These are phyloP conservation scores for Pseudococcus jackbeardsleyi DNA, from an alignment of 2,888 invertebrate genomes.

Conservation along the genomic window DNA sequence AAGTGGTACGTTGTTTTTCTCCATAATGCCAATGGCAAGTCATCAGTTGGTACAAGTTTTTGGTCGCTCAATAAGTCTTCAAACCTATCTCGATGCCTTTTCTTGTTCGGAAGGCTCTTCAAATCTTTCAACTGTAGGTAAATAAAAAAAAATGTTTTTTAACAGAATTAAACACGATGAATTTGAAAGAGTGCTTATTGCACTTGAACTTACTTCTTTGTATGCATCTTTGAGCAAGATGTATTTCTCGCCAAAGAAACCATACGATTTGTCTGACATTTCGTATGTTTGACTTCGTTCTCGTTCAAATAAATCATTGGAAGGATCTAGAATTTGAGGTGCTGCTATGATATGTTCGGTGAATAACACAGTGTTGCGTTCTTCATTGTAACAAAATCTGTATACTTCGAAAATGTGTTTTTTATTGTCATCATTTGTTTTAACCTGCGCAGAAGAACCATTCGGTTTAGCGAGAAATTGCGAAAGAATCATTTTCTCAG, in stretches of 20 bases:
- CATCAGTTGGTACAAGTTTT: not conserved
- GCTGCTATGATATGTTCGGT: not conserved
- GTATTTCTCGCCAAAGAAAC: not conserved
- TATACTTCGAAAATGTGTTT: not conserved
- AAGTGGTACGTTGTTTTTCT: not conserved
- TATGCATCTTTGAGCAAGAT: not conserved
- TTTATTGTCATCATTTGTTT: not conserved
- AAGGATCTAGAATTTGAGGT: not conserved
- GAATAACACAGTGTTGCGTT: not conserved
- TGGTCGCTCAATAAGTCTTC: not conserved
- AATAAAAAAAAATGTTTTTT: not conserved
- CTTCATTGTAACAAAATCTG: not conserved
- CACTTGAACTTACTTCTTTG: not conserved
- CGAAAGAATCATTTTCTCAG: not conserved
- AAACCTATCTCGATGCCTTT: not conserved
- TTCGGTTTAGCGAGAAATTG: not conserved
- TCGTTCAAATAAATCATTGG: not conserved
- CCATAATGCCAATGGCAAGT: slow-evolving; percentile 2
- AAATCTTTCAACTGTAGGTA: not conserved
- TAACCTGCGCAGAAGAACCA: not conserved
- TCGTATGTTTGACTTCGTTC: not conserved
- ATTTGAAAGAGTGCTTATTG: too few species aligned
- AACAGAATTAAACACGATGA: not conserved
- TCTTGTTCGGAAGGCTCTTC: not conserved
- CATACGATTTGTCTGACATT: not conserved